Evolutionary conservation across 1,140 invertebrate genomes (phyloP), one percentile per base, ranked within the genome.

Genomic region (Lepidotrigona ventralis): DNA sequence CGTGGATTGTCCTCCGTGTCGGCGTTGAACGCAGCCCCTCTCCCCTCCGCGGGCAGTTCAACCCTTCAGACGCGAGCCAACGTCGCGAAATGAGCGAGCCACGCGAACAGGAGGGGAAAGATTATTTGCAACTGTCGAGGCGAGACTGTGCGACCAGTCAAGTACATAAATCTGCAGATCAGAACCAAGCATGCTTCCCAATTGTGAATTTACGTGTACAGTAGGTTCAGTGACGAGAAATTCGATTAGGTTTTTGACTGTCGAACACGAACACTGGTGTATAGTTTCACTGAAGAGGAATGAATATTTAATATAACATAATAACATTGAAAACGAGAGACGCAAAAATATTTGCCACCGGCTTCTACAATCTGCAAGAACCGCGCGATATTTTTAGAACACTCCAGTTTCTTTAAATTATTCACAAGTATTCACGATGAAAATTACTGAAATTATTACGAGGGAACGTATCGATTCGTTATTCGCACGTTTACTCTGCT

Each of bases 61-160:
- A n/a, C 75, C 56, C 64, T 70, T 51, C 33, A 56, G 58, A 54
- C 46, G 63, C 14, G 29, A n/a, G 60, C 46, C 33, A 26, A 56
- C 33, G 63, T 21, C 39, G 15, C 64, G 78, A 87, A 82, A 88
- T 78, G 82, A 79, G 60, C 77, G 77, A 85, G 70, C 68, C 29
- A 33, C n/a, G 60, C 64, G 53, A 69, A 81, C 64, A 51, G 12
- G 4, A 64, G 15, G n/a, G 19, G 15, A 29, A 14, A 79, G 33
- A 87, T 88, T 87, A 87, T 84, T 88, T 64, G 60, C 83, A 85
- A 53, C 66, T 85, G 70, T 83, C 79, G 83, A 72, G 53, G 80
- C 58, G 79, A 17, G 71, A 71, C 64, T 56, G 33, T 76, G 78
- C 69, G 51, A 39, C 14, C 73, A 70, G 56, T 72, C 64, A 76